phyloP scores from a whole-genome alignment of 2,797 vertebrate species.

The Merluccius polli region DNA sequence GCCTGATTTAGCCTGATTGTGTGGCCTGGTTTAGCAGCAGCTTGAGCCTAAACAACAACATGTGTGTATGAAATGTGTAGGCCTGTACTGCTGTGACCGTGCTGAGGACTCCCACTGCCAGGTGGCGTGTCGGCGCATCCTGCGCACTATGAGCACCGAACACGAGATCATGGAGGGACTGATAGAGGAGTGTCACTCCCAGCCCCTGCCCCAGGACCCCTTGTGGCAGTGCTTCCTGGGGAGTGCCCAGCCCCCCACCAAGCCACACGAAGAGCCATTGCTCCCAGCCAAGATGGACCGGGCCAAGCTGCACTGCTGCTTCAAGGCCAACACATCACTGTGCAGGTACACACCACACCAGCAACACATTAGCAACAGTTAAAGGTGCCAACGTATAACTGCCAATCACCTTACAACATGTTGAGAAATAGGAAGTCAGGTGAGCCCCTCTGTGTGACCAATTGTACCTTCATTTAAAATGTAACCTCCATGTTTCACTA shows the following conservation, averaged over 20 bases:
- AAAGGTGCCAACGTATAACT: neutral
- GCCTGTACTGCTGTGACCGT: conserved; percentile 94
- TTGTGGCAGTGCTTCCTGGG: conserved; percentile 98
- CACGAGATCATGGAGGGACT: conserved; percentile 97
- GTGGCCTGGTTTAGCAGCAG: neutral
- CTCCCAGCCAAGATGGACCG: conserved; percentile 90
- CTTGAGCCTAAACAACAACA: no score
- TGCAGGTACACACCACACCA: conserved; percentile 78
- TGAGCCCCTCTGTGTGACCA: neutral
- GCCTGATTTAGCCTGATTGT: no score
- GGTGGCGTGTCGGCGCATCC: conserved; percentile 85
- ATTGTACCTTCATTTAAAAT: neutral
- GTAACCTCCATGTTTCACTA: neutral
- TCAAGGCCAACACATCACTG: conserved; percentile 91
- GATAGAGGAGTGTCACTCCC: conserved; percentile 87
- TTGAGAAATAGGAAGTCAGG: neutral
- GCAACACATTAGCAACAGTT: neutral
- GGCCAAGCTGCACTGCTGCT: conserved; percentile 96
- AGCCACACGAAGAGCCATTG: conserved; percentile 81
- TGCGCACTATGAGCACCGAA: conserved; percentile 94
- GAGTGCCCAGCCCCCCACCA: conserved; percentile 83
- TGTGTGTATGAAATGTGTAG: conserved; percentile 55
- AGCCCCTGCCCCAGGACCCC: conserved; percentile 96
- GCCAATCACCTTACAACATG: neutral
- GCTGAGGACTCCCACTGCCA: conserved; percentile 90